Percentiles rank a stretch among this genome's conserved stretches.
Evolutionary conservation across 2,888 invertebrate species (phyloP).

Genomic region (Azorinus chamasolen): DNA sequence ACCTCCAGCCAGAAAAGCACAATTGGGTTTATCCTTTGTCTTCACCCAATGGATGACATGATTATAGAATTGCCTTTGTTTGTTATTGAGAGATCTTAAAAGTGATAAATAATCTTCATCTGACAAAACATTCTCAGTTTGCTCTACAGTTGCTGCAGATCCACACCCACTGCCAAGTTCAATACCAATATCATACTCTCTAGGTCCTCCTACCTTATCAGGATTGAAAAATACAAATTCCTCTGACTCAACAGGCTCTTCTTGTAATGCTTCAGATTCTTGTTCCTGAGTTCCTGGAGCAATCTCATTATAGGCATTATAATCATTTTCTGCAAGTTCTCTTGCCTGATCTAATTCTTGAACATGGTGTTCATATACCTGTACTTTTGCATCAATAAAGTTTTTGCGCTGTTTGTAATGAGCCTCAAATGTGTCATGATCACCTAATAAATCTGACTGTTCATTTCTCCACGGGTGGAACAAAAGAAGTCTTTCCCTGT

Average conservation of each 20-base stretch:
- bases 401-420: constrained; percentile 29
- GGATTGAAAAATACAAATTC: constrained; percentile 56
- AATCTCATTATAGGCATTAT: constrained; percentile 43
- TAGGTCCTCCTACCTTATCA: constrained; percentile 30
- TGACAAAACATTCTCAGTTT: constrained; percentile 18
- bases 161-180: constrained; percentile 40
- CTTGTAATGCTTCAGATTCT: constrained; percentile 44
- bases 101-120: constrained; percentile 27
- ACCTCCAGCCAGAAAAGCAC: constrained; percentile 59
- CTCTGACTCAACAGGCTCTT: constrained; percentile 37
- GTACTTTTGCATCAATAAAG: constrained; percentile 20
- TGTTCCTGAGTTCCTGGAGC: constrained; percentile 45
- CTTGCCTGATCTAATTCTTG: constrained; percentile 52
- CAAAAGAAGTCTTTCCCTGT: constrained; percentile 32
- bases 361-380: constrained; percentile 51
- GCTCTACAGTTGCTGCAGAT: constrained; percentile 26
- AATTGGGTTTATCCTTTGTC: constrained; percentile 53
- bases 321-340: constrained; percentile 34
- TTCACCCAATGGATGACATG: constrained; percentile 57
- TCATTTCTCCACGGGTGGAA: constrained; percentile 59
- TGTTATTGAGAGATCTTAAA: constrained; percentile 31
- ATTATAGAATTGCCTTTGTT: constrained; percentile 52
- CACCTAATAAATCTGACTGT: constrained; percentile 33
- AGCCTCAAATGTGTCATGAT: constrained; percentile 32
- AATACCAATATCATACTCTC: constrained; percentile 56